Percentiles rank a stretch among this genome's conserved stretches.
phyloP scores from a whole-genome alignment of 2,888 invertebrate species.

The Noctuana brunneofusca region DNA sequence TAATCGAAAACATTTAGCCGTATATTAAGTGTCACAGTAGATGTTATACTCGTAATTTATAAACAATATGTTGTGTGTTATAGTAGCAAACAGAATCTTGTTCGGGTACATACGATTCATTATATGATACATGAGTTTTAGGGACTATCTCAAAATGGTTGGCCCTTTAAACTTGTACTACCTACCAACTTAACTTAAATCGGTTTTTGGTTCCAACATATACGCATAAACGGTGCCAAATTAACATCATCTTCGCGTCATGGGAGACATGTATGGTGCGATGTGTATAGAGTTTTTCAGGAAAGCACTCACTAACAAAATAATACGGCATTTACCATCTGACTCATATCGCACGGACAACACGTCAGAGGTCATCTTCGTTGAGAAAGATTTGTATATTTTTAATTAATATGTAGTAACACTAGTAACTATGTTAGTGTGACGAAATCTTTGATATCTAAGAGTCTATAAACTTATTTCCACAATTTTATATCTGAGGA shows the following conservation, averaged over 20 bases:
- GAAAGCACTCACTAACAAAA: no score
- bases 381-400: no score
- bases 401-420: no score
- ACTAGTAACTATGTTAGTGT: no score
- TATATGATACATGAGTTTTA: neutral
- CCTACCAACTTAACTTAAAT: neutral
- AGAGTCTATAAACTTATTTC: no score
- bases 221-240: slow-evolving; percentile 1
- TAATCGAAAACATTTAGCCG: slow-evolving; percentile 27
- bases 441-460: no score
- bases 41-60: slow-evolving; percentile 4
- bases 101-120: slow-evolving; percentile 9
- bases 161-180: no score
- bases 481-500: no score
- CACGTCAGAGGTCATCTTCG: no score
- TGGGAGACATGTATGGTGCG: neutral
- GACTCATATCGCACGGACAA: no score
- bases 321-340: no score
- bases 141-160: neutral
- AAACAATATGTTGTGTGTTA: slow-evolving; percentile 14
- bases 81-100: slow-evolving; percentile 11
- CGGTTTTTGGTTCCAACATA: neutral
- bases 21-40: slow-evolving; percentile 17
- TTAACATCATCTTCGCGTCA: neutral
- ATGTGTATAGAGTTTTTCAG: neutral